Evolutionary conservation across 2,888 invertebrate species (phyloP), one percentile per base, ranked within the genome.

Genomic region (Acleris holmiana): DNA sequence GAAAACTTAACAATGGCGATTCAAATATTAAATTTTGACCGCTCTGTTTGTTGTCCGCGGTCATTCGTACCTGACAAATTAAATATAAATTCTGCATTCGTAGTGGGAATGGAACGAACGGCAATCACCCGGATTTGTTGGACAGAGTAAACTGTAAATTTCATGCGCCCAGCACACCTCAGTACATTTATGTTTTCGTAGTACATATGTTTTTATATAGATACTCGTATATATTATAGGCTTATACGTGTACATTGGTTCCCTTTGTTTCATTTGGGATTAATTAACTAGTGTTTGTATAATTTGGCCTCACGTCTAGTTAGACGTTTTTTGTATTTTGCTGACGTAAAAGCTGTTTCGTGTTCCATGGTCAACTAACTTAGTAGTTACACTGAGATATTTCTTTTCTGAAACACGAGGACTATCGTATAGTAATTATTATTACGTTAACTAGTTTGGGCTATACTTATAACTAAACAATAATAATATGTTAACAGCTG

Each of bases 41-140:
- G 17, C 44, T 18, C 8, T 47, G 19, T 47, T 47, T 19, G 47
- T 10, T 18, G 47, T 47, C 44, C 5, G 17, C 17, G 18, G 8
- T 17, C 47, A 47, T 2, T 47, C 47, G 44, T 44, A 17, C n/a
- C 17, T 44, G 44, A 19, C 47, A 18, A 47, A 47, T 47, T 47
- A 47, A 47, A 47, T 47, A 47, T 47, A 18, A 47, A 47, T 47
- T 47, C 18, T 17, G 47, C 8, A 47, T 47, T 10, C 47, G 17
- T 44, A 44, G 44, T 17, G 44, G 44, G 35, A 35, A 13, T 35
- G 35, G 35, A 35, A 44, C 44, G 47, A 17, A 18, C 47, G 49
- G n/a, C 23, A 15, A 49, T n/a, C 23, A 23, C 13, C n/a, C 54
- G 18, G 40, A 18, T 19, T 53, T 53, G 35, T 35, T 17, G 35